Conservation (phyloP, 2,797 vertebrate species). For the Australoheros facetus region DNA sequence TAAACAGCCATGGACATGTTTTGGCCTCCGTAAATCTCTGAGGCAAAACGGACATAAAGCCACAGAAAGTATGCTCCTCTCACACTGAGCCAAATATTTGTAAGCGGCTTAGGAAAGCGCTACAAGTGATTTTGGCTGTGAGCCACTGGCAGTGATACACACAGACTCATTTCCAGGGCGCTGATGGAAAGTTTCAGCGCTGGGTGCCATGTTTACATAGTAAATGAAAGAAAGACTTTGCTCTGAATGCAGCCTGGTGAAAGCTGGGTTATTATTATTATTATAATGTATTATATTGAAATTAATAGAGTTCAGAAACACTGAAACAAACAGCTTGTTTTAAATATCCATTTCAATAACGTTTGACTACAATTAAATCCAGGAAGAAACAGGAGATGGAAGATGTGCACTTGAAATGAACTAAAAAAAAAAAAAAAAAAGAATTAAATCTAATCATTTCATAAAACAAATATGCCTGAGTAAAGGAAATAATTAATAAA, state of each 20-base stretch:
- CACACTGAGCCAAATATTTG: constrained; percentile 41
- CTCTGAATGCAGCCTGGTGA: not conserved
- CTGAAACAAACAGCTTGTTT: rapidly evolving
- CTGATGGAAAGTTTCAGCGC: constrained; percentile 31
- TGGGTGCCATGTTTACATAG: not conserved
- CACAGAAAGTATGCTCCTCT: constrained; percentile 18
- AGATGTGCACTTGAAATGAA: not conserved
- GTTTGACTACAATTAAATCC: not conserved
- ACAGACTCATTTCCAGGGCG: constrained; percentile 21
- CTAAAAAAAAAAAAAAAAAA: not conserved
- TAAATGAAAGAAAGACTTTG: not conserved
- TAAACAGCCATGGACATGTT: constrained; percentile 20
- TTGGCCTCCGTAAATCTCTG: constrained; percentile 17
- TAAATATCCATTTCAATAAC: not conserved
- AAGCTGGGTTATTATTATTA: not conserved
- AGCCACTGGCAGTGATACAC: constrained; percentile 46
- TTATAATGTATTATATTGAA: not conserved
- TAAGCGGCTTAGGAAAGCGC: constrained; percentile 46
- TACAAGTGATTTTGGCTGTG: constrained; percentile 52
- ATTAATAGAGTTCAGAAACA: not conserved
- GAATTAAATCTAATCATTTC: too few relatives aligned
- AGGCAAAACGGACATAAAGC: constrained; percentile 29
- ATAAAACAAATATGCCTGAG: not conserved
- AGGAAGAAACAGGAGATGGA: not conserved
- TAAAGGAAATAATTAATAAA: not conserved